Evolutionary conservation across 2,113 vertebrate genomes (phyloP).

Genomic region (Calypte anna): DNA sequence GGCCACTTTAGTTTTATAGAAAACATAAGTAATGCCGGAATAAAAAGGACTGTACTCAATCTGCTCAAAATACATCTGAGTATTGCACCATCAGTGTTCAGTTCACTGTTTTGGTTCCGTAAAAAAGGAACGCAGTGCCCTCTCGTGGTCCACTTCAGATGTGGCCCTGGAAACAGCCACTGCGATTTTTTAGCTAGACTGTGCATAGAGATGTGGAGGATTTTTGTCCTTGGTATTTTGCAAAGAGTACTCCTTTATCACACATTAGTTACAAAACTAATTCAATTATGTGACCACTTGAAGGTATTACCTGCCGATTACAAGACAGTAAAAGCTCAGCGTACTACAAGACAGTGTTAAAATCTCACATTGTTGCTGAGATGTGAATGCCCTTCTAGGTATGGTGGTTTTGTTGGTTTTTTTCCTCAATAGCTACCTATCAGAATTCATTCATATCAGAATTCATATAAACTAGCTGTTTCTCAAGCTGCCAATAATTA

Average conservation of each 20-base stretch:
- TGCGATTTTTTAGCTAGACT: not conserved
- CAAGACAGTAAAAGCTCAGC: not conserved
- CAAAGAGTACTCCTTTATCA: not conserved
- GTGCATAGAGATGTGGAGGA: not conserved
- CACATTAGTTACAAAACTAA: not conserved
- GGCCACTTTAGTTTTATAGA: not conserved
- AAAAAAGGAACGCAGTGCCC: slow-evolving; percentile 68
- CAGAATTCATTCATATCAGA: not conserved
- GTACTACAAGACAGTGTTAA: not conserved
- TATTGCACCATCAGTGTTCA: not conserved
- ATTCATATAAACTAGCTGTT: not conserved
- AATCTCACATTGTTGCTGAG: not conserved
- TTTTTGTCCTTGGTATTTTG: not conserved
- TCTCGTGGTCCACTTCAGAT: slow-evolving; percentile 58
- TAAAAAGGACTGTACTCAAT: not conserved
- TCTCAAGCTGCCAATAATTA: not conserved
- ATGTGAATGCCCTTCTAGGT: not conserved
- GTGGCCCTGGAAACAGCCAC: not conserved
- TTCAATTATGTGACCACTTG: rapidly evolving
- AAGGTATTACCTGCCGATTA: not conserved
- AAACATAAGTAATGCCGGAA: not conserved
- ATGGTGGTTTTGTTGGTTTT: not conserved
- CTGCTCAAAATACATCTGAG: not conserved
- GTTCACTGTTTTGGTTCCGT: not conserved
- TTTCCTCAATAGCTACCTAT: not conserved